Percentiles rank a stretch among this genome's conserved stretches.
Conservation (phyloP, 2,888 invertebrate species). For the Drosophila yooni region DNA sequence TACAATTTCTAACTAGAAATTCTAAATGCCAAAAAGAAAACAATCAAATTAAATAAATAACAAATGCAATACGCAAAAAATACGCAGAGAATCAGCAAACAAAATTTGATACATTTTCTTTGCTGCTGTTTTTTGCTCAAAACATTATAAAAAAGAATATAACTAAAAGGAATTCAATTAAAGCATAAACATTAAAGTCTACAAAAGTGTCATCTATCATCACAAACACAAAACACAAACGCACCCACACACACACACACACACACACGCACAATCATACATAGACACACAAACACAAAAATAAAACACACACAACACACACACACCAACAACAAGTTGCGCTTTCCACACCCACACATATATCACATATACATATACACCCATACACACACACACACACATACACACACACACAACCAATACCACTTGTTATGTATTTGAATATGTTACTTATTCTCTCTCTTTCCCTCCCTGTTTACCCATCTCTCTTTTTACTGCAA, state of each 20-base stretch:
- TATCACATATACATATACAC: neutral
- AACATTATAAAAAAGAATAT: slow-evolving; percentile 7
- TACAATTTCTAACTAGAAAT: slow-evolving; percentile 7
- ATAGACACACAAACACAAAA: slow-evolving; percentile 6
- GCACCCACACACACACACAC: slow-evolving; percentile 36
- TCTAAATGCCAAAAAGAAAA: slow-evolving; percentile 3
- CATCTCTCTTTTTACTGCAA: slow-evolving; percentile 19
- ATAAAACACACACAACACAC: neutral
- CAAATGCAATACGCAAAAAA: neutral
- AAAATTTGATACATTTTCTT: slow-evolving; percentile 18
- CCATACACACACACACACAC: slow-evolving; percentile 23
- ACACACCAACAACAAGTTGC: slow-evolving; percentile 53
- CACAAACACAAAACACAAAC: slow-evolving; percentile 48
- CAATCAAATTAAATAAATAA: slow-evolving; percentile 13
- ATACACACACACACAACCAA: slow-evolving; percentile 9
- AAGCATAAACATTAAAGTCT: slow-evolving; percentile 58
- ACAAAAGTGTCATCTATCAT: slow-evolving; percentile 67
- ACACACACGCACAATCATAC: slow-evolving; percentile 3
- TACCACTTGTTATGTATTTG: slow-evolving; percentile 45
- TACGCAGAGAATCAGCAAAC: slow-evolving; percentile 7
- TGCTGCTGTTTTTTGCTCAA: slow-evolving; percentile 20
- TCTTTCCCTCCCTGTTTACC: slow-evolving; percentile 49
- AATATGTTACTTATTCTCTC: slow-evolving; percentile 54
- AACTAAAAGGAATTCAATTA: slow-evolving; percentile 21
- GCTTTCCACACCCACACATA: slow-evolving; percentile 39